These are phyloP conservation scores for Nemurella pictetii DNA, from an alignment of 2,888 invertebrate species.

Conservation along the genomic window DNA sequence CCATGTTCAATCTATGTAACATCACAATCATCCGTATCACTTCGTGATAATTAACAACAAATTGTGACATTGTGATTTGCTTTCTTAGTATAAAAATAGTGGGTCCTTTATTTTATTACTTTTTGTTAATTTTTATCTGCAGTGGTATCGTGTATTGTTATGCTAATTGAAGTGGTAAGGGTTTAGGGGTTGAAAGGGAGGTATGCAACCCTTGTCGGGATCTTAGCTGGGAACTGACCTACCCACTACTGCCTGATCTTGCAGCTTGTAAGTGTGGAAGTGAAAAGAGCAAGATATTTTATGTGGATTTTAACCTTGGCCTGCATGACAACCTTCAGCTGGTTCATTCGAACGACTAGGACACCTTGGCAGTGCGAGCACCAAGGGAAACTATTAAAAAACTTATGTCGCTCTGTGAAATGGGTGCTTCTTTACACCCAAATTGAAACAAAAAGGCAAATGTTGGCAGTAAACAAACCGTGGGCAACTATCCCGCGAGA, in stretches of 20 bases:
- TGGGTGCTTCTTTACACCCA: background rate
- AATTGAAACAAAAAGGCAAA: background rate
- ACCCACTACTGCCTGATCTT: background rate
- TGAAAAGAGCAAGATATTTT: background rate
- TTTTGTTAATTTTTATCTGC: too few relatives aligned
- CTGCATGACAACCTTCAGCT: background rate
- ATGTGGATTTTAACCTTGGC: background rate
- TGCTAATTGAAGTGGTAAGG: too few relatives aligned
- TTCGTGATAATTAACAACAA: too few relatives aligned
- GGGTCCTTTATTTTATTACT: too few relatives aligned
- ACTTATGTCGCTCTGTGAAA: too few relatives aligned
- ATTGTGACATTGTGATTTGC: too few relatives aligned
- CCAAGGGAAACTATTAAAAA: background rate
- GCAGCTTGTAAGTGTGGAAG: too few relatives aligned
- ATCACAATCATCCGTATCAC: too few relatives aligned
- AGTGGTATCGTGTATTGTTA: too few relatives aligned
- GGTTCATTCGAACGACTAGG: background rate
- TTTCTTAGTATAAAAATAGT: too few relatives aligned
- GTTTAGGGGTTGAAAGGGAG: too few relatives aligned
- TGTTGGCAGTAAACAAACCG: background rate
- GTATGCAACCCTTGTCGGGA: background rate
- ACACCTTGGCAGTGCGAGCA: background rate
- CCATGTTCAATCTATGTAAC: too few relatives aligned
- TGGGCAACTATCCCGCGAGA: background rate
- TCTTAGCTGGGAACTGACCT: background rate